Conservation (phyloP, 1,140 invertebrate genomes). For the Holotrichia oblita region DNA sequence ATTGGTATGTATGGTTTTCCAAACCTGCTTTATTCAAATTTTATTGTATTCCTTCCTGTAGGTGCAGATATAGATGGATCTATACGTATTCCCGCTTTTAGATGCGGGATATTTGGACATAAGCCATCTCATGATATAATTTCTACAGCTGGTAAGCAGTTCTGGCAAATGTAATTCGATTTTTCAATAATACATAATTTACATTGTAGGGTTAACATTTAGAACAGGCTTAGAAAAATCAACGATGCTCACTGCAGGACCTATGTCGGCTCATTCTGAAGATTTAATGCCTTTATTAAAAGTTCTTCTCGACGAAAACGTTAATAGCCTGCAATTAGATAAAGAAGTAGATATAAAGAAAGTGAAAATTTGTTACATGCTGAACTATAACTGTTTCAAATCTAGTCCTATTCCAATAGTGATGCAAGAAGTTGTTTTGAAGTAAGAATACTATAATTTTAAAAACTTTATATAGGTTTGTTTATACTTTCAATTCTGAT, state of each 20-base stretch:
- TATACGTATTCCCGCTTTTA: conserved; percentile 93
- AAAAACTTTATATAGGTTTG: neutral
- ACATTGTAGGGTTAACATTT: conserved; percentile 67
- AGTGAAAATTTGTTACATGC: conserved; percentile 82
- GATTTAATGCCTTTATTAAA: conserved; percentile 80
- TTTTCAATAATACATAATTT: conserved; percentile 35
- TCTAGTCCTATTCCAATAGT: conserved; percentile 72
- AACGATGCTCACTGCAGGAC: conserved; percentile 78
- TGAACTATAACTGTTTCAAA: conserved; percentile 72
- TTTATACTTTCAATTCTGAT: neutral
- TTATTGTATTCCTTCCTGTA: conserved; percentile 8
- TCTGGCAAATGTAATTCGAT: conserved; percentile 32
- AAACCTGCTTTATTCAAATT: neutral
- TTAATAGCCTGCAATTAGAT: conserved; percentile 60
- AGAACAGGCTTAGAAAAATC: conserved; percentile 66
- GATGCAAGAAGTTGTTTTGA: neutral
- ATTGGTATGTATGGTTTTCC: neutral
- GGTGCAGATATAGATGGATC: conserved; percentile 94
- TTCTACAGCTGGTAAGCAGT: conserved; percentile 48
- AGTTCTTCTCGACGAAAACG: conserved; percentile 67
- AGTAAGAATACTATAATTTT: neutral
- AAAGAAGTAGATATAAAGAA: conserved; percentile 71
- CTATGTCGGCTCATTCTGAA: conserved; percentile 78
- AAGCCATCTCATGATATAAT: conserved; percentile 74
- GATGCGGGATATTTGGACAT: conserved; percentile 93